Evolutionary conservation across 2,888 invertebrate species (phyloP), one percentile per base, ranked within the genome.

Genomic region (Sminthurides aquaticus): DNA sequence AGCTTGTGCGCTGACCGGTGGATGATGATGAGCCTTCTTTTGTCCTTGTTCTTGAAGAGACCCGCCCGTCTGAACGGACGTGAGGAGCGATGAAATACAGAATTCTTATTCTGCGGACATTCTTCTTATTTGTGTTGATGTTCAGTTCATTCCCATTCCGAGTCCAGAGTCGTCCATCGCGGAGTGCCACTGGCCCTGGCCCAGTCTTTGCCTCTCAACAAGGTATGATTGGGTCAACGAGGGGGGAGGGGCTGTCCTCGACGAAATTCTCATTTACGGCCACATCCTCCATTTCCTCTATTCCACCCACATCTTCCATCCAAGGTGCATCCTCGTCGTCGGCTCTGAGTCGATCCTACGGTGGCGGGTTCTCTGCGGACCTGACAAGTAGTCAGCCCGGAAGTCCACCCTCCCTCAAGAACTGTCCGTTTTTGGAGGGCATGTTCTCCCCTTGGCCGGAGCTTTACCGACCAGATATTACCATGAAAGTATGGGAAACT

Each of bases 131-230:
- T 69, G 60, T 74, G 59, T 67, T 74, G 61, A 72, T 74, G 72
- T 72, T 74, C 70, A 71, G 72, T 70, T 74, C 74, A 67, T 72
- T 72, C 68, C 72, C 72, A 69, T 70, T 71, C 70, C 71, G 70
- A 64, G 73, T 72, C 27, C 72, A 72, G 68, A 71, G 74, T 64
- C 71, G 74, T 52, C 72, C 74, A 18, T 58, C 58, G 52, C 68
- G 69, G 58, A 60, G 73, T 59, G 70, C 70, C 18, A 70, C 70
- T 68, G 71, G 71, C 15, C 71, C 71, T 20, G 73, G 73, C 43
- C 70, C 73, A 20, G 71, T 68, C 60, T 62, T 57, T 49, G 29
- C 48, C 20, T 49, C 49, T 11, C 52, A 5, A n/a, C 27, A 49
- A 54, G 29, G 34, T 2, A 20, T 22, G 20, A 15, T 49, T 22